Base-by-base conservation (phyloP, 2,113 vertebrate species). In the Oryzias woworae region DNA sequence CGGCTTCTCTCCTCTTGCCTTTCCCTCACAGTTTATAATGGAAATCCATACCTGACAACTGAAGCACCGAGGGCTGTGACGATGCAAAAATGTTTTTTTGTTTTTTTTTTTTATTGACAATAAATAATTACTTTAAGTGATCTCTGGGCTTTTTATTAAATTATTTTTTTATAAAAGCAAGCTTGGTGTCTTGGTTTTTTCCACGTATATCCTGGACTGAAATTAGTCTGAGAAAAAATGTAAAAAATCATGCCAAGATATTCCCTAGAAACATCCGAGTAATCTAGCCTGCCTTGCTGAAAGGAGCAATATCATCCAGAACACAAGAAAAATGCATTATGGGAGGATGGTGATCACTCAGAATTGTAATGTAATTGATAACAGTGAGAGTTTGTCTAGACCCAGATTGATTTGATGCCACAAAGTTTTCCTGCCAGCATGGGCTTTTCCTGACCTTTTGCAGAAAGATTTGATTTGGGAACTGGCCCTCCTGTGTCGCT, bases 21-120 rank as follows among this genome's bases (percentile, higher is more conserved):
- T 53, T 51, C 68, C 50, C 75, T 54, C 70, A 70, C 56, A 62
- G 64, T 61, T 47, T 62, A 62, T 66, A 82, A 71, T 66, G 56
- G 57, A 77, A 85, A 86, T 87, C 73, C 56, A 79, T 80, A 69
- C 63, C 52, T 46, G 61, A 60, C 56, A 57, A 14, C 63, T 58
- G 42, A 53, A 64, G 61, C 57, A 42, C 26, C 46, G 10, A 1
- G 24, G 3, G 49, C 36, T 44, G 55, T 48, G 49, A 69, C 70
- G 55, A 72, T 31, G 51, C 47, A 26, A 26, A 36, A 42, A 53
- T n/a, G 52, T 60, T 45, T 65, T 22, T 54, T 54, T 43, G n/a
- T n/a, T 53, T 46, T 66, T 73, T 52, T 46, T 67, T 55, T 59
- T 56, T 58, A 71, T 26, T 53, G 22, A 36, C 17, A 64, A 28